Evolutionary conservation across 2,797 vertebrate species (phyloP).

Genomic region (Sebastes hopkinsi): DNA sequence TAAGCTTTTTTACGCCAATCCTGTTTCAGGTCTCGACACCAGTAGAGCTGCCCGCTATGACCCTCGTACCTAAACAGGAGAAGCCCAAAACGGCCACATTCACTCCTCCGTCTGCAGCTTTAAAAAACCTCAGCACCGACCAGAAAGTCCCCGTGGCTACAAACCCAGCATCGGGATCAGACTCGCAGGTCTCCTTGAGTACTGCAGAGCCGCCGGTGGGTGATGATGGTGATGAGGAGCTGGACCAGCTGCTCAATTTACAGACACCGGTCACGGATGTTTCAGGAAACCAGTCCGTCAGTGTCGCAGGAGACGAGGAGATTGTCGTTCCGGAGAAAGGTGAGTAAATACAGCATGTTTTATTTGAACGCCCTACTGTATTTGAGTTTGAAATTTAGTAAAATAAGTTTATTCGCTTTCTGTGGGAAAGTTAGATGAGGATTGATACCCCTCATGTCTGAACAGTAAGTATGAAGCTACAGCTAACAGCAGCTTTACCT

Average conservation of each 20-base stretch:
- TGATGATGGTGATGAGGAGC: constrained; percentile 84
- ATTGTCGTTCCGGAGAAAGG: constrained; percentile 11
- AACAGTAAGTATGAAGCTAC: not conserved
- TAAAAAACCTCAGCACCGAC: not conserved
- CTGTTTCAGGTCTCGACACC: constrained; percentile 82
- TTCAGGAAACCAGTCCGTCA: not conserved
- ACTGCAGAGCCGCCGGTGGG: constrained; percentile 49
- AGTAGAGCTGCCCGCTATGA: constrained; percentile 83
- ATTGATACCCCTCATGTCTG: not conserved
- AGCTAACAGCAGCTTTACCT: not conserved
- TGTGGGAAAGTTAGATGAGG: not conserved
- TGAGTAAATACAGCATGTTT: constrained; percentile 6
- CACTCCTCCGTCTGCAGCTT: constrained; percentile 42
- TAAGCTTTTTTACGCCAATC: not conserved
- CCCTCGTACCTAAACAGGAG: constrained; percentile 71
- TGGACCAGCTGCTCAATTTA: constrained; percentile 89
- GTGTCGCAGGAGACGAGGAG: not conserved
- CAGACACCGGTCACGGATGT: constrained; percentile 71
- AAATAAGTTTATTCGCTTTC: not conserved
- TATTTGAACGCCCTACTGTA: not conserved
- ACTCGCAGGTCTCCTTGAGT: not conserved
- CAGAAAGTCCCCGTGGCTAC: not conserved
- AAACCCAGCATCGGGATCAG: not conserved
- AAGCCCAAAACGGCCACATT: constrained; percentile 54
- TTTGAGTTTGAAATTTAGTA: not conserved